These are phyloP conservation scores for Gibbula magus DNA, from an alignment of 2,888 invertebrate species.

Conservation along the genomic window DNA sequence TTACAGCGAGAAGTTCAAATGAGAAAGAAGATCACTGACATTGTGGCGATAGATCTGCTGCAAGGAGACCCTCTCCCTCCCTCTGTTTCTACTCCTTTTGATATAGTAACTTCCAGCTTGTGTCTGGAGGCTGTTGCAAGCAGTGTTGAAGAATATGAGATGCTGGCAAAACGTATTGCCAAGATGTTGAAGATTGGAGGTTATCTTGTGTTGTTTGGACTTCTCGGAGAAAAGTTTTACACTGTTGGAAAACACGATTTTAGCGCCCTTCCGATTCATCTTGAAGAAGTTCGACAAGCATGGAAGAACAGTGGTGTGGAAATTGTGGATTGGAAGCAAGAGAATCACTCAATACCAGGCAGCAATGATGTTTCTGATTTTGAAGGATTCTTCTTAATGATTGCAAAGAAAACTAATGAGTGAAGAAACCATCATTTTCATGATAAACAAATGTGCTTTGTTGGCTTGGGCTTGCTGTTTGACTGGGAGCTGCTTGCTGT, in stretches of 20 bases:
- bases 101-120: slow-evolving; percentile 16
- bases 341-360: neutral
- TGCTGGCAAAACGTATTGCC: neutral
- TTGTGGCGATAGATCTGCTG: neutral
- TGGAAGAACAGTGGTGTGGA: neutral
- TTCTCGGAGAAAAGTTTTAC: slow-evolving; percentile 2
- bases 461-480: too few species aligned
- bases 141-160: neutral
- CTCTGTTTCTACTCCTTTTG: neutral
- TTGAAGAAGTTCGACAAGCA: neutral
- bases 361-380: neutral
- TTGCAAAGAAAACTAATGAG: neutral
- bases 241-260: neutral
- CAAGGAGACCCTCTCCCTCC: neutral
- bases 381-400: slow-evolving; percentile 1
- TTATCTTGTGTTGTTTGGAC: neutral
- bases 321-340: neutral
- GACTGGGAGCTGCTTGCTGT: too few species aligned
- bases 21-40: neutral
- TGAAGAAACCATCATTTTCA: too few species aligned
- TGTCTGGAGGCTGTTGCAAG: slow-evolving; percentile 17
- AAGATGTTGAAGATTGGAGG: neutral
- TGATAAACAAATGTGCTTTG: too few species aligned
- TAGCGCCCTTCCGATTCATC: neutral
- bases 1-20: neutral